Evolutionary conservation across 2,888 invertebrate genomes (phyloP).

Genomic region (Eristalinus sepulchralis): DNA sequence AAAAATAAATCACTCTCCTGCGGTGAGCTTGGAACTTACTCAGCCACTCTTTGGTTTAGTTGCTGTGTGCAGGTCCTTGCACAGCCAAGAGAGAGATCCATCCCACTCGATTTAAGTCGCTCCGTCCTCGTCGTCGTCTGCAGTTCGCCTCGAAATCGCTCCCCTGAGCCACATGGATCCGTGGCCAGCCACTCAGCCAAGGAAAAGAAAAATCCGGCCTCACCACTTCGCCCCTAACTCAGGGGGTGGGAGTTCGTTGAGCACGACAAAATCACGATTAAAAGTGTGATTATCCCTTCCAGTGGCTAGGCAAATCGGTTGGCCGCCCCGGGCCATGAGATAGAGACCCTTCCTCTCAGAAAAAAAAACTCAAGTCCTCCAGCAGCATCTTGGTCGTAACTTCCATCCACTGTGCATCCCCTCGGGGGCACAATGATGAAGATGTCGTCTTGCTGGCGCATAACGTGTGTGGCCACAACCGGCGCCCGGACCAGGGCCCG

Average conservation of each 20-base stretch:
- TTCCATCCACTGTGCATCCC: slow-evolving; percentile 31
- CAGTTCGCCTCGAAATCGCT: slow-evolving; percentile 51
- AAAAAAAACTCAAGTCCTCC: slow-evolving; percentile 18
- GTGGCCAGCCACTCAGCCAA: slow-evolving; percentile 11
- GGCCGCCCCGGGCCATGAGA: slow-evolving; percentile 42
- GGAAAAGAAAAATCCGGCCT: neutral
- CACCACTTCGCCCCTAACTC: neutral
- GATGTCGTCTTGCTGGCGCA: slow-evolving; percentile 57
- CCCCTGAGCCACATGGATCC: slow-evolving; percentile 55
- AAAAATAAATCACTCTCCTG: slow-evolving; percentile 74
- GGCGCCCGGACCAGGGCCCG: neutral
- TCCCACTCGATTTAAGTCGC: slow-evolving; percentile 37
- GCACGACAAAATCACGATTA: slow-evolving; percentile 77
- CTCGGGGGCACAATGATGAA: slow-evolving; percentile 46
- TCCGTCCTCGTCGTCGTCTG: slow-evolving; percentile 22
- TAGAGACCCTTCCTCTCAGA: slow-evolving; percentile 44
- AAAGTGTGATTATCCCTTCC: slow-evolving; percentile 80
- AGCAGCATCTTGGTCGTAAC: slow-evolving; percentile 47
- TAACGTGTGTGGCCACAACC: slow-evolving; percentile 10
- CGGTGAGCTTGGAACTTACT: slow-evolving; percentile 67
- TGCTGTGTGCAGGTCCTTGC: neutral
- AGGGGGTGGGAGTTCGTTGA: neutral
- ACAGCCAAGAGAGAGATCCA: slow-evolving; percentile 9
- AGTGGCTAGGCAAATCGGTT: slow-evolving; percentile 48
- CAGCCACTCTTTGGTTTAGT: slow-evolving; percentile 31